Evolutionary conservation across 2,888 invertebrate species (phyloP), one percentile per base, ranked within the genome.

Genomic region (Notodonta dromedarius): DNA sequence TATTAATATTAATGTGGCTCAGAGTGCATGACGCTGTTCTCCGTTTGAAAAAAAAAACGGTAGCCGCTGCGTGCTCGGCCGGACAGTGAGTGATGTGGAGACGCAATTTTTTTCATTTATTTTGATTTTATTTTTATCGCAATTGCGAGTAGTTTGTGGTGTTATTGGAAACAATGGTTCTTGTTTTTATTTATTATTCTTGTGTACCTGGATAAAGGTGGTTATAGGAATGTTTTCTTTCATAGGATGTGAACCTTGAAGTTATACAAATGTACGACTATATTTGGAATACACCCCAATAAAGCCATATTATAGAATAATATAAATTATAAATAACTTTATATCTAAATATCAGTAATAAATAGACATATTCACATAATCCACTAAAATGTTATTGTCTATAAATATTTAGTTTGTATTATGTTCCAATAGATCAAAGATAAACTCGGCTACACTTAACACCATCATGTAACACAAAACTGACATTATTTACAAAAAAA

Each of bases 1-100:
- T 84, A 88, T 90, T 77, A 90, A 90, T 90, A 89, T 90, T 89
- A 79, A 91, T 90, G 84, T 64, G 65, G 80, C 63, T 70, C 85
- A 76, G 69, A 68, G 79, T 76, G 91, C 88, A 91, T 93, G 80
- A 88, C 80, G 82, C 88, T 74, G 79, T 86, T 84, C 90, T 78
- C 75, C 74, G 67, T 66, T 71, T 76, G 73, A 74, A 80, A 82
- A 89, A 90, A 90, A 89, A 84, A 81, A 88, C 90, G 71, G 92
- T 91, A 90, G 93, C 91, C 69, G 84, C 86, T 85, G 88, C 88
- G 85, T 86, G 83, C 86, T 84, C 76, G 65, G 65, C 61, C 63
- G 85, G 82, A 89, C 88, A 89, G 72, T 81, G 87, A 87, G 76
- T 85, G 87, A 86, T 82, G 84, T 85, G 78, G 89, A 90, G 87